Conservation (phyloP, 2,113 vertebrate genomes). For the Ptilonorhynchus violaceus region DNA sequence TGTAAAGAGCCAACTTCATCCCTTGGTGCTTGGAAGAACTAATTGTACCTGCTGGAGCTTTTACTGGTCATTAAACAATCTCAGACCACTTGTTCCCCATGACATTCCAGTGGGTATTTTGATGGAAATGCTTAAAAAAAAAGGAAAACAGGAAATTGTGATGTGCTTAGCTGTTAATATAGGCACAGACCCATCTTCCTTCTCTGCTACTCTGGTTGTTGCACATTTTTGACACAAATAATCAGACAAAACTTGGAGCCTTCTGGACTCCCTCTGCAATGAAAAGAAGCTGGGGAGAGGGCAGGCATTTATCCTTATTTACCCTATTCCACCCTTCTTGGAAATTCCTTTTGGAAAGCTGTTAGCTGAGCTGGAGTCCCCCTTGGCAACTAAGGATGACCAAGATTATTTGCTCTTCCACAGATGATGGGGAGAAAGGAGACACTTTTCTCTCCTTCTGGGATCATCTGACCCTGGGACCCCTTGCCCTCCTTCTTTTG, state of each 20-base stretch:
- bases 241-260: slow-evolving; percentile 36
- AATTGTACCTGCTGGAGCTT: slow-evolving; percentile 24
- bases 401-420: background rate
- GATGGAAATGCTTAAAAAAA: background rate
- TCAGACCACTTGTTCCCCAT: background rate
- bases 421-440: background rate
- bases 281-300: background rate
- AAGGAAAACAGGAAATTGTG: slow-evolving; percentile 33
- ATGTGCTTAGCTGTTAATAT: slow-evolving; percentile 9
- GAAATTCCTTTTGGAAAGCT: background rate
- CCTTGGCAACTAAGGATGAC: background rate
- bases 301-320: background rate
- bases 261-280: background rate
- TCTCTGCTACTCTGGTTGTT: background rate
- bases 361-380: background rate
- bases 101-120: slow-evolving; percentile 26
- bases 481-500: background rate
- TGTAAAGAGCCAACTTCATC: background rate
- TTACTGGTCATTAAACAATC: background rate
- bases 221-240: slow-evolving; percentile 23
- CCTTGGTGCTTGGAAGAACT: background rate
- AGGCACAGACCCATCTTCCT: background rate
- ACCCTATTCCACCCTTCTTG: background rate
- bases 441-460: background rate
- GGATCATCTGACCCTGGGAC: background rate